phyloP scores from a whole-genome alignment of 2,888 invertebrate genomes.

The Halictus ligatus region DNA sequence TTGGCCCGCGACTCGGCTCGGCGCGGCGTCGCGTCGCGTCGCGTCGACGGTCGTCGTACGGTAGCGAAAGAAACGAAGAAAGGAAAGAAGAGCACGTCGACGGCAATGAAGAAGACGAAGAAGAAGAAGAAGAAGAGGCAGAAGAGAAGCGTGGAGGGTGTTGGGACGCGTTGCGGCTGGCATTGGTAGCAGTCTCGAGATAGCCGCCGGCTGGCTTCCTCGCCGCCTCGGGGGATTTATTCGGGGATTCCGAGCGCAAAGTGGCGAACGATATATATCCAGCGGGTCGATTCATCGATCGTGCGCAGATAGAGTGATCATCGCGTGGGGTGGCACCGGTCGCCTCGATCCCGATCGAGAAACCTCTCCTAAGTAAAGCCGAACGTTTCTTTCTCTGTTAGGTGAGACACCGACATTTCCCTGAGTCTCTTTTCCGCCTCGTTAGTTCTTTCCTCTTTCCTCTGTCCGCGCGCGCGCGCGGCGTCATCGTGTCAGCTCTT shows the following conservation, averaged over 20 bases:
- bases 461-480: constrained; percentile 17
- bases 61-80: constrained; percentile 35
- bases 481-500: constrained; percentile 76
- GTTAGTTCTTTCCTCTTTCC: constrained; percentile 57
- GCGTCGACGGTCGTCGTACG: constrained; percentile 10
- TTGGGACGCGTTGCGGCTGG: constrained; percentile 81
- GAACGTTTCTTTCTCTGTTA: constrained; percentile 34
- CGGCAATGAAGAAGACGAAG: constrained; percentile 33
- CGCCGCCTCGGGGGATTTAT: constrained; percentile 81
- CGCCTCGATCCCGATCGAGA: constrained; percentile 11
- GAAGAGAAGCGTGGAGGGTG: constrained; percentile 75
- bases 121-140: constrained; percentile 56
- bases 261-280: constrained; percentile 73
- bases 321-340: background rate
- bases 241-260: constrained; percentile 80
- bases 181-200: constrained; percentile 84
- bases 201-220: constrained; percentile 84
- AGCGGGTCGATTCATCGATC: constrained; percentile 62
- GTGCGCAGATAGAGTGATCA: constrained; percentile 33
- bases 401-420: constrained; percentile 66
- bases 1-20: background rate
- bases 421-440: constrained; percentile 55
- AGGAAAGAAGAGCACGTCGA: constrained; percentile 44
- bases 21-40: background rate
- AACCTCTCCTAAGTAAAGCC: background rate